Evolutionary conservation across 2,797 vertebrate genomes (phyloP).

Genomic region (Lutjanus campechanus): DNA sequence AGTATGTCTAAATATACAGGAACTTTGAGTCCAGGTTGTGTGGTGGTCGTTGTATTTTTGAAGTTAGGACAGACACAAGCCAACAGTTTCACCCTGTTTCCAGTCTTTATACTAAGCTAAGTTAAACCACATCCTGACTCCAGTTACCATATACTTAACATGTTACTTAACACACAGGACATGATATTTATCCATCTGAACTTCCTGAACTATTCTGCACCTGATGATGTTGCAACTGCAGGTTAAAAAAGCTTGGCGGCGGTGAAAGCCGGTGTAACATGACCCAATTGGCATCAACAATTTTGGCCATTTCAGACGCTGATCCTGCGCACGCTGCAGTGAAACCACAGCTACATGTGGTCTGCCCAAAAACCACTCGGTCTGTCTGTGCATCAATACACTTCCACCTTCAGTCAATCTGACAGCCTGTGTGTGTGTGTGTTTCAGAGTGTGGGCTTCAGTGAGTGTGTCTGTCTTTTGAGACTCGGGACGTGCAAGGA

Average conservation of each 20-base stretch:
- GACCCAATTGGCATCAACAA: not conserved
- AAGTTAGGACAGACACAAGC: too few relatives aligned
- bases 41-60: not conserved
- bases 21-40: too few relatives aligned
- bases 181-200: not conserved
- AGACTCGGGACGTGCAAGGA: slow-evolving; percentile 5
- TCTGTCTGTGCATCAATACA: slow-evolving; percentile 3
- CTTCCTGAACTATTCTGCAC: not conserved
- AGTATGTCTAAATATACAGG: too few relatives aligned
- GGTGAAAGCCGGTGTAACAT: not conserved
- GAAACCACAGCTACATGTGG: not conserved
- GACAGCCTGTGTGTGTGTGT: slow-evolving; percentile 1
- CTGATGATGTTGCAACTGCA: not conserved
- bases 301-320: not conserved
- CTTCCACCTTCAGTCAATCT: not conserved
- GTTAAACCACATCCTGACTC: not conserved
- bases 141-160: too few relatives aligned
- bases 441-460: not conserved
- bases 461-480: not conserved
- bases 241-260: not conserved
- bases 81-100: too few relatives aligned
- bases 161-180: not conserved
- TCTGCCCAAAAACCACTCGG: not conserved
- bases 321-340: not conserved
- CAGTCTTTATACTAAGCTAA: too few relatives aligned